Percentiles rank a stretch among this genome's conserved stretches.
Conservation (phyloP, 2,797 vertebrate species). For the Parauchenoglanis punctatus region DNA sequence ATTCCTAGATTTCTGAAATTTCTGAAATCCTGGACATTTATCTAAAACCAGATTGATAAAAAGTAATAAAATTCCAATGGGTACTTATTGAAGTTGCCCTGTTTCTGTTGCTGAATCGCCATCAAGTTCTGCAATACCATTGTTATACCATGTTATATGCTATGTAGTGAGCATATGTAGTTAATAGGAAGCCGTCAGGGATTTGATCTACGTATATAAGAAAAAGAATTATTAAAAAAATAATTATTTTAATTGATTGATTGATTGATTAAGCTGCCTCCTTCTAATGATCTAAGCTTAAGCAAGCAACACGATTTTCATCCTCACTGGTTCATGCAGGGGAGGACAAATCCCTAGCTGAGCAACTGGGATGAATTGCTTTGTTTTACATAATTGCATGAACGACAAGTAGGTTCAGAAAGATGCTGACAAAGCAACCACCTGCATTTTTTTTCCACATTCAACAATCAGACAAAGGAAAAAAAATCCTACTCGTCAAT, state of each 20-base stretch:
- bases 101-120: background rate
- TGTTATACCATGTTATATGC: background rate
- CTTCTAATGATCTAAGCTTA: background rate
- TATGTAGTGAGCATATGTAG: background rate
- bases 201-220: background rate
- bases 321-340: background rate
- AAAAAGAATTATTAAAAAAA: too few species aligned
- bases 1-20: background rate
- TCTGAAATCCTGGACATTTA: background rate
- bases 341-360: background rate
- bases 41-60: background rate
- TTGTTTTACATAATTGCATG: background rate
- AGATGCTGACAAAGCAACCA: background rate
- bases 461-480: background rate
- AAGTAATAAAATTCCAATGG: too few species aligned
- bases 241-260: background rate
- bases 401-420: background rate
- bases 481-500: background rate
- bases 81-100: background rate
- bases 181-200: background rate
- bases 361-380: background rate
- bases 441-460: background rate
- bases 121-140: background rate
- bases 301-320: background rate
- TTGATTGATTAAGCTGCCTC: background rate